A percentile compares a stretch with the other conserved stretches of the same genome.
These are phyloP conservation scores for Ctenicera cuprea DNA, from an alignment of 2,888 invertebrate species.

Conservation along the genomic window DNA sequence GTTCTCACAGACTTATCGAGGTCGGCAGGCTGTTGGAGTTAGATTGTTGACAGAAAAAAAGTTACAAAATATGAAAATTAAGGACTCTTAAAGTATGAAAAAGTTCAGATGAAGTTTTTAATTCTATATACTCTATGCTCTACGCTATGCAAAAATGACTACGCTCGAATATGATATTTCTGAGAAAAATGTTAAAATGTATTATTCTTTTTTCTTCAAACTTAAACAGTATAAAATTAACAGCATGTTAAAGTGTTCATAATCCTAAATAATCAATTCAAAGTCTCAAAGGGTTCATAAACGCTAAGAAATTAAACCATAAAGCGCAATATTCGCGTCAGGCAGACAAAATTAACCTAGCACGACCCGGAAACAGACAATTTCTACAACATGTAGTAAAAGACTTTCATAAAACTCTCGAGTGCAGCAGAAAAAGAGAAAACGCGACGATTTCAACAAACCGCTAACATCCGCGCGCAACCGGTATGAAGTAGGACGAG, in stretches of 20 bases:
- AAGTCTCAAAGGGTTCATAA: slow-evolving; percentile 24
- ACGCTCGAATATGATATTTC: no score
- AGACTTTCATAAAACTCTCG: slow-evolving; percentile 30
- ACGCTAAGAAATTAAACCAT: slow-evolving; percentile 39
- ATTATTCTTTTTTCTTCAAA: no score
- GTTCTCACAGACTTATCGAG: no score
- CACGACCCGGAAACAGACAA: slow-evolving; percentile 44
- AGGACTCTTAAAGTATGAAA: no score
- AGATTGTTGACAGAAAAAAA: no score
- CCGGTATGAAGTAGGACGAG: slow-evolving; percentile 10
- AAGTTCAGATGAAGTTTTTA: no score
- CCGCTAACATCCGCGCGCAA: neutral
- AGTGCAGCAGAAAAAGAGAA: neutral
- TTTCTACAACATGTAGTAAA: slow-evolving; percentile 43
- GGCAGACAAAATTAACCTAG: slow-evolving; percentile 28
- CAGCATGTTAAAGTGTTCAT: slow-evolving; percentile 24
- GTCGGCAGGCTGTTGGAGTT: no score
- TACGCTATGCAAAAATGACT: no score
- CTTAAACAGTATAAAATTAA: neutral
- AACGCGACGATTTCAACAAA: neutral
- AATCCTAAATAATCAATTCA: slow-evolving; percentile 29
- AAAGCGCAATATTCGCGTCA: slow-evolving; percentile 36
- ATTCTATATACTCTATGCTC: no score
- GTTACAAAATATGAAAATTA: no score
- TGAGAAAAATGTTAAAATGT: no score